Conservation (phyloP, 2,797 vertebrate genomes). For the Neostethus bicornis region DNA sequence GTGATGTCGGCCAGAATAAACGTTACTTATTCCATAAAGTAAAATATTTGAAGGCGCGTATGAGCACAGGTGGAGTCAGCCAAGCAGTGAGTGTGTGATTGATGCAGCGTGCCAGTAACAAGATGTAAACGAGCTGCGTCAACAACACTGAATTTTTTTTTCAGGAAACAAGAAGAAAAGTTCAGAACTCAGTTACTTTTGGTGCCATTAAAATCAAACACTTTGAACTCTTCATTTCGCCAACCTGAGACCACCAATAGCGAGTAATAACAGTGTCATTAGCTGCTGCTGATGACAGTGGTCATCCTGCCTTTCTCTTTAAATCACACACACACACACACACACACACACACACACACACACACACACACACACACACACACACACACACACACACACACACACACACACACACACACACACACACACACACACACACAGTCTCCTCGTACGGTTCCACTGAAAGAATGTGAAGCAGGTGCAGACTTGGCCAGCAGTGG, state of each 20-base stretch:
- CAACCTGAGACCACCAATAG: conserved; percentile 9
- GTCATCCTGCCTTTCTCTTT: conserved; percentile 6
- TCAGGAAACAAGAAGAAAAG: conserved; percentile 32
- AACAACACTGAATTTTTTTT: conserved; percentile 35
- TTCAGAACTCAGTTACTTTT: neutral
- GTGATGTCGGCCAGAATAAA: no score
- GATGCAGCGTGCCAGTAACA: conserved; percentile 35
- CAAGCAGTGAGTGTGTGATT: conserved; percentile 27
- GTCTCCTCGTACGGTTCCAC: no score
- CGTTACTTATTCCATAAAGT: conserved; percentile 1
- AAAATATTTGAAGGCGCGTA: conserved; percentile 15
- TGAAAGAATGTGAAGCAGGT: conserved; percentile 21
- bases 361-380: no score
- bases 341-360: no score
- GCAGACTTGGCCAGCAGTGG: conserved; percentile 16
- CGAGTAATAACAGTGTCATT: conserved; percentile 38
- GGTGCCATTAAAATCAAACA: no score
- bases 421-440: no score
- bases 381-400: no score
- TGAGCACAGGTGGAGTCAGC: no score
- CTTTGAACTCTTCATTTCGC: neutral
- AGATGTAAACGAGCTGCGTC: conserved; percentile 61
- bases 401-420: no score
- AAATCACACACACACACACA: neutral
- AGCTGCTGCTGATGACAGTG: conserved; percentile 25